Conservation (phyloP, 2,113 vertebrate species). For the Chascanopsetta lugubris region DNA sequence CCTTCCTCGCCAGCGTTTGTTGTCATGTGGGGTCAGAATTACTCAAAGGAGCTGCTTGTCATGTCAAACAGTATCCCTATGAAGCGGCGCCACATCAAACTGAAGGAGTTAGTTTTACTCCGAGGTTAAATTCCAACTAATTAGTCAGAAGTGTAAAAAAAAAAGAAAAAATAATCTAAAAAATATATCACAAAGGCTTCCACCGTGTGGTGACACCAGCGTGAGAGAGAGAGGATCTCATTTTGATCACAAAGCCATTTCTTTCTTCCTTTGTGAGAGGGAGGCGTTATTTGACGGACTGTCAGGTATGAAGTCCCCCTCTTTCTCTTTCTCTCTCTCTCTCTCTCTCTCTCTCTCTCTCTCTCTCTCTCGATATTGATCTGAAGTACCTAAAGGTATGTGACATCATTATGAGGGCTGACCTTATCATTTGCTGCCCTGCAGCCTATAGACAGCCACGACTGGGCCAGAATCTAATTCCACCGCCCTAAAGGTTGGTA, state of each 20-base stretch:
- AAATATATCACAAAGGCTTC: slow-evolving; percentile 50
- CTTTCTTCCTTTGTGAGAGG: slow-evolving; percentile 39
- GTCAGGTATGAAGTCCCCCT: slow-evolving; percentile 70
- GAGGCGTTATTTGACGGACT: slow-evolving; percentile 80
- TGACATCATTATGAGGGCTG: slow-evolving; percentile 83
- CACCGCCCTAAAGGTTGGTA: slow-evolving; percentile 58
- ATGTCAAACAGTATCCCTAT: slow-evolving; percentile 38
- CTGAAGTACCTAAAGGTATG: slow-evolving; percentile 81
- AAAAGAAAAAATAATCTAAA: too few relatives aligned
- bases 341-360: too few relatives aligned
- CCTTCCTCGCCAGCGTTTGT: slow-evolving; percentile 31
- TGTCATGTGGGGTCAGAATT: slow-evolving; percentile 57
- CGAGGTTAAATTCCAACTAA: not conserved
- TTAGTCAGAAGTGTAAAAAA: slow-evolving; percentile 15
- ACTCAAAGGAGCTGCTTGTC: slow-evolving; percentile 53
- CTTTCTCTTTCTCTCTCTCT: too few relatives aligned
- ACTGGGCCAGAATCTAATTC: slow-evolving; percentile 59
- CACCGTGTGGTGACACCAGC: slow-evolving; percentile 63
- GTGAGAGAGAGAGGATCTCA: slow-evolving; percentile 51
- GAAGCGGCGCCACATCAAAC: slow-evolving; percentile 21
- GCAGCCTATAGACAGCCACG: slow-evolving; percentile 70
- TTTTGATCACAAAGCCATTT: slow-evolving; percentile 73
- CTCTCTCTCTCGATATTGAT: slow-evolving; percentile 80
- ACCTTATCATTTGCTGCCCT: slow-evolving; percentile 82
- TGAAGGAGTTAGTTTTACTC: not conserved